Evolutionary conservation across 2,888 invertebrate genomes (phyloP), one percentile per base, ranked within the genome.

Genomic region (Drosophila glabriapex): DNA sequence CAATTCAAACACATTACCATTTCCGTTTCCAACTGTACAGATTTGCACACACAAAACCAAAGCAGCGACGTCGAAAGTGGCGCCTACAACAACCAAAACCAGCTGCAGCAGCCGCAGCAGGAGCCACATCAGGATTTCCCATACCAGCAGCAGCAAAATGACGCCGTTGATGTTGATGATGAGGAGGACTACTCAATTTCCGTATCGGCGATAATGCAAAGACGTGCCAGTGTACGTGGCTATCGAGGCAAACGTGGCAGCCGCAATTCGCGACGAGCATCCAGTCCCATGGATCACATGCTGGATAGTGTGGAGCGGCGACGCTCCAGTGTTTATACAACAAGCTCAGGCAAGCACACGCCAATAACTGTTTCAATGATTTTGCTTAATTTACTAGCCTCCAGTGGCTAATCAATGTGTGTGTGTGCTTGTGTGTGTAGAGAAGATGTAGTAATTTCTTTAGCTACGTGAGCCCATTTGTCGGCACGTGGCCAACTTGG

Each of bases 161-260:
- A 78, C 78, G 60, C 56, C 53, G 76, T 66, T 58, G 89, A 89
- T 53, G 87, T 89, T 50, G 92, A 92, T 1, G 97, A 97, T 79
- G 97, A 97, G 76, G 97, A 97, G 86, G 97, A 98, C 92, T 97
- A 98, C 92, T 97, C 97, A 0, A 96, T 96, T 12, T 98, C 97
- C 86, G 96, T 97, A 67, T 97, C 96, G 87, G 97, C 96, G 3
- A 97, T 97, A 83, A 95, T 98, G 89, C 96, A 96, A 92, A 94
- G 97, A 65, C 95, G 97, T 64, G 97, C 96, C 60, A 97, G 97
- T 76, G 95, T 96, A 37, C 95, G 96, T 63, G 95, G 96, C 54
- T 95, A 96, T 62, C 96, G 96, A 6, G 95, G 95, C 64, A 93
- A 92, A 82, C 93, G 93, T 76, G 95, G 88, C 74, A 88, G 91